Evolutionary conservation across 2,113 vertebrate genomes (phyloP), one percentile per base, ranked within the genome.

Genomic region (Aphyosemion australe): DNA sequence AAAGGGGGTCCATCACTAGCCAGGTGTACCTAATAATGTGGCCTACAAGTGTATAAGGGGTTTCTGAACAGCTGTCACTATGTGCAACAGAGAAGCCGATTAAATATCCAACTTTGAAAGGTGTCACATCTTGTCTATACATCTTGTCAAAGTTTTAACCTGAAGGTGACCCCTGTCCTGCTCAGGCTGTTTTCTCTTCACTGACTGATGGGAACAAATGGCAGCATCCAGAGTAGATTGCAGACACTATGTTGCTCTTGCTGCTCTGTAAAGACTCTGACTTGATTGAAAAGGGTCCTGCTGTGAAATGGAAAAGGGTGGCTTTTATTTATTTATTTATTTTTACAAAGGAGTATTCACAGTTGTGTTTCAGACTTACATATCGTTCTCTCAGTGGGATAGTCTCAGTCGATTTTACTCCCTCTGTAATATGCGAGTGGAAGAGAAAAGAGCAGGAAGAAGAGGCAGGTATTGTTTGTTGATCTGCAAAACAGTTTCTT

Each of bases 221-320:
- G 59, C 34, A 48, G 45, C 45, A 52, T 76, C 49, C 32, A 46
- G 65, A 59, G 21, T 65, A 52, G 67, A 82, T 70, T 49, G 71
- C 34, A 46, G n/a, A 45, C 47, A 20, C 20, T 19, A 3, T 49
- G 55, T 13, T 15, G 3, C 49, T 74, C 32, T 43, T 12, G 48
- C 46, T 66, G 56, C 57, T 13, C 55, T 51, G 50, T 11, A 48
- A n/a, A 68, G 34, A 60, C 26, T 61, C 41, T 45, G 20, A 31
- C 47, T 21, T 2, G 8, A 11, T 53, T 41, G 11, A 54, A 15
- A 52, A 53, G 2, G 37, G 1, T 5, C 50, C 48, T 19, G 52
- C 20, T 54, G 46, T 52, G 49, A 69, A 51, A 61, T 45, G 26
- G 50, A 48, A 58, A 39, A 42, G 0, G 1, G 12, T 18, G 41